A percentile compares a stretch with the other conserved stretches of the same genome.
These are phyloP conservation scores for Eupelmus urozonus DNA, from an alignment of 2,888 invertebrate species.

Conservation along the genomic window DNA sequence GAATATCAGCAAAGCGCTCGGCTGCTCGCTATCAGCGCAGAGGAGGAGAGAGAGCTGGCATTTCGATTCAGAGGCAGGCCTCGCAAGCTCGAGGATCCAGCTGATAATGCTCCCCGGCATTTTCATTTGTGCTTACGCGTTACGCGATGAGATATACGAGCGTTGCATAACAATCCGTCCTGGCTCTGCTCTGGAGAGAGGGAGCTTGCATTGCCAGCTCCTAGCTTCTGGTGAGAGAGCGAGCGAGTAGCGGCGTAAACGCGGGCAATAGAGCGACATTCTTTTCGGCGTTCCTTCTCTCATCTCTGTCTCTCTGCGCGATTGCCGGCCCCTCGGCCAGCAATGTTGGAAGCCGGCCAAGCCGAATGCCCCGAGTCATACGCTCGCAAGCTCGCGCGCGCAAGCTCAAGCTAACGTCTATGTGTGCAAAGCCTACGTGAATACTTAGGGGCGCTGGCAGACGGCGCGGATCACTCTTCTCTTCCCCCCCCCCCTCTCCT, in stretches of 20 bases:
- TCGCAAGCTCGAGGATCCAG: neutral
- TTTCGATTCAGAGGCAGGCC: constrained; percentile 15
- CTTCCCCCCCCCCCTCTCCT: neutral
- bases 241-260: too few species aligned
- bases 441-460: constrained; percentile 10
- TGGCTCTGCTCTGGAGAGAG: too few species aligned
- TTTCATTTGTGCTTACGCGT: constrained; percentile 38
- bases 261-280: constrained; percentile 52
- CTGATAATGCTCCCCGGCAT: constrained; percentile 39
- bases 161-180: constrained; percentile 45
- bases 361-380: constrained; percentile 48
- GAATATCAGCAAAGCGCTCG: neutral
- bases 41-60: constrained; percentile 17
- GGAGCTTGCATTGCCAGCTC: neutral
- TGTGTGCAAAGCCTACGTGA: neutral
- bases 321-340: constrained; percentile 16
- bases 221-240: neutral
- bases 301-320: constrained; percentile 19
- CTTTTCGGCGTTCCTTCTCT: constrained; percentile 26
- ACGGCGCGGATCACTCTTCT: constrained; percentile 8
- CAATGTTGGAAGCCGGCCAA: constrained; percentile 61
- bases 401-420: neutral
- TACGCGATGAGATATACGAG: constrained; percentile 20
- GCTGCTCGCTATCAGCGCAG: neutral
- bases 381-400: neutral